Evolutionary conservation across 1,140 invertebrate species (phyloP).

Genomic region (Heterodera schachtii): DNA sequence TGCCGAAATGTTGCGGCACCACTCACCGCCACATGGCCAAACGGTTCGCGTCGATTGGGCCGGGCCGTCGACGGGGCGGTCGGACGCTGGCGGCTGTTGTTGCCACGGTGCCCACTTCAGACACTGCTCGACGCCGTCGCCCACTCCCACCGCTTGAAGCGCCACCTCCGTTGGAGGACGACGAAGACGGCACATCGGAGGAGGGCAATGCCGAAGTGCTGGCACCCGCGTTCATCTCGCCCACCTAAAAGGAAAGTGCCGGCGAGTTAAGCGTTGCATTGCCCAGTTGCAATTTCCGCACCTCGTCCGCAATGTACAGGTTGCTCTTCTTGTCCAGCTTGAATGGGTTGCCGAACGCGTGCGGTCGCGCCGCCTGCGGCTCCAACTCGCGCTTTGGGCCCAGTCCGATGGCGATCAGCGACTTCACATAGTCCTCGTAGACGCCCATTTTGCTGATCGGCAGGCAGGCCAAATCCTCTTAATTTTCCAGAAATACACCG

Average conservation of each 20-base stretch:
- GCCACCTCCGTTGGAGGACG: neutral
- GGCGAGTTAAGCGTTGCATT: too few species aligned
- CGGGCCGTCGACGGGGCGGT: conserved; percentile 20
- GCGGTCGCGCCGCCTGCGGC: conserved; percentile 40
- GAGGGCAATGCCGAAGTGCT: neutral
- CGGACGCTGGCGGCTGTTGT: conserved; percentile 3
- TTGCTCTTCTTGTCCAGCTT: conserved; percentile 62
- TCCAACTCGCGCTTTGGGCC: conserved; percentile 59
- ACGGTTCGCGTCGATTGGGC: conserved; percentile 20
- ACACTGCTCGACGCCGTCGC: conserved; percentile 2
- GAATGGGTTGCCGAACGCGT: conserved; percentile 65
- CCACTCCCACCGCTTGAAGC: neutral
- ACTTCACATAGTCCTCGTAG: conserved; percentile 58
- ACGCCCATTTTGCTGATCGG: conserved; percentile 60
- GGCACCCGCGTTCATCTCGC: conserved; percentile 29
- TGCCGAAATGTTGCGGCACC: neutral
- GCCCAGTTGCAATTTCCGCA: conserved; percentile 2
- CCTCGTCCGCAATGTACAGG: conserved; percentile 54
- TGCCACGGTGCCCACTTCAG: neutral
- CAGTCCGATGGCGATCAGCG: conserved; percentile 48
- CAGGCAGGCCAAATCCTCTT: conserved; percentile 59
- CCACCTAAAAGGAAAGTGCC: conserved; percentile 22
- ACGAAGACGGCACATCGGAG: conserved; percentile 11
- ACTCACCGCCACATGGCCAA: conserved; percentile 17
- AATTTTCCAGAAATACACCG: conserved; percentile 1